Percentiles rank a stretch among this genome's conserved stretches.
These are phyloP conservation scores for Zaprionus gabonicus DNA, from an alignment of 1,140 invertebrate genomes.

Conservation along the genomic window DNA sequence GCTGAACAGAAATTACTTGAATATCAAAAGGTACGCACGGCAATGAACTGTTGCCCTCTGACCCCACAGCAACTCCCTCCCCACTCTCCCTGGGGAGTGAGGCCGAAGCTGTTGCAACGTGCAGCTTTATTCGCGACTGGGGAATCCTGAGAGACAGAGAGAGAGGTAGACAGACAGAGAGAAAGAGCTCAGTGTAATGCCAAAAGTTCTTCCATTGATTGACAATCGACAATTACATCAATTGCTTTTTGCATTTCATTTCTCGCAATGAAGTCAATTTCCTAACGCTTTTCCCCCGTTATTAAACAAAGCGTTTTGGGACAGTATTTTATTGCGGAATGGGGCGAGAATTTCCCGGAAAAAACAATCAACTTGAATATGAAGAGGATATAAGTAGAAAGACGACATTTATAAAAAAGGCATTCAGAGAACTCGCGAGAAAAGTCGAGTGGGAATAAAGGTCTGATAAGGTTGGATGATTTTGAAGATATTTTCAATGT, in stretches of 20 bases:
- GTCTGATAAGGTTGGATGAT: too few relatives aligned
- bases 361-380: not conserved
- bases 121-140: not conserved
- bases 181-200: not conserved
- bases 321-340: not conserved
- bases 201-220: conserved; percentile 17
- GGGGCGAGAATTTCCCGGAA: not conserved
- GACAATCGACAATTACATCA: conserved; percentile 16
- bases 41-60: conserved; percentile 47
- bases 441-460: too few relatives aligned
- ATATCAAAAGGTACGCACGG: conserved; percentile 36
- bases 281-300: not conserved
- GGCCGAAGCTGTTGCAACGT: not conserved
- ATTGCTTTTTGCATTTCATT: conserved; percentile 13
- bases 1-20: conserved; percentile 28
- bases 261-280: conserved; percentile 7
- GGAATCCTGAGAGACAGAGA: not conserved
- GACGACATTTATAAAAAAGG: not conserved
- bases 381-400: not conserved
- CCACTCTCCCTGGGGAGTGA: not conserved
- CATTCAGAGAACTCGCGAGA: too few relatives aligned
- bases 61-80: not conserved
- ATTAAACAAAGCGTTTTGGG: conserved; percentile 7
- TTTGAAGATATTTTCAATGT: too few relatives aligned
- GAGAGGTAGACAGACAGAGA: not conserved